Evolutionary conservation across 2,113 vertebrate genomes (phyloP).

Genomic region (Nesospiza acunhae): DNA sequence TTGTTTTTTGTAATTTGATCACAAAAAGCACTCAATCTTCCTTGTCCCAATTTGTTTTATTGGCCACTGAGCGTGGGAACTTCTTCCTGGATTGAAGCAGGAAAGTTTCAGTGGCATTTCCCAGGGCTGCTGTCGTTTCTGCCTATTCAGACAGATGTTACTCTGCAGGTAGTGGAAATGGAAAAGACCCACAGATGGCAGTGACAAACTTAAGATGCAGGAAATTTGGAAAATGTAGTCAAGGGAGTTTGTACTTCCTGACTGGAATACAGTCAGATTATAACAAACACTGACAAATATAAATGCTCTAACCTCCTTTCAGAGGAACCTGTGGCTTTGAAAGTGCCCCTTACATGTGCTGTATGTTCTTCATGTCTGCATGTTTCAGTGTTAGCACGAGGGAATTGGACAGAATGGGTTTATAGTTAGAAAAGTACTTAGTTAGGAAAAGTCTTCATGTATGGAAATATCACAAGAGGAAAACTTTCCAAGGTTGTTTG

Average conservation of each 20-base stretch:
- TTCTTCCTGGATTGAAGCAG: background rate
- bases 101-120: background rate
- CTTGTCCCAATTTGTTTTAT: background rate
- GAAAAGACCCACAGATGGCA: background rate
- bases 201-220: background rate
- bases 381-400: accelerated
- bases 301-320: background rate
- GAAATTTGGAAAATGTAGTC: background rate
- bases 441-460: background rate
- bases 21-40: background rate
- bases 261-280: background rate
- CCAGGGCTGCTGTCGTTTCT: background rate
- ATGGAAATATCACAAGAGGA: background rate
- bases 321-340: background rate
- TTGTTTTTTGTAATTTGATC: background rate
- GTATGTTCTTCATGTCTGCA: accelerated
- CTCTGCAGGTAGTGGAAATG: background rate
- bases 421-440: background rate
- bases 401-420: accelerated
- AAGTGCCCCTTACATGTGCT: background rate
- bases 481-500: background rate
- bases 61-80: background rate
- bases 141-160: background rate
- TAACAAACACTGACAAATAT: background rate
- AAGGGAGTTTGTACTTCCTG: background rate